phyloP scores from a whole-genome alignment of 2,113 vertebrate species.

The Xiphophorus hellerii region DNA sequence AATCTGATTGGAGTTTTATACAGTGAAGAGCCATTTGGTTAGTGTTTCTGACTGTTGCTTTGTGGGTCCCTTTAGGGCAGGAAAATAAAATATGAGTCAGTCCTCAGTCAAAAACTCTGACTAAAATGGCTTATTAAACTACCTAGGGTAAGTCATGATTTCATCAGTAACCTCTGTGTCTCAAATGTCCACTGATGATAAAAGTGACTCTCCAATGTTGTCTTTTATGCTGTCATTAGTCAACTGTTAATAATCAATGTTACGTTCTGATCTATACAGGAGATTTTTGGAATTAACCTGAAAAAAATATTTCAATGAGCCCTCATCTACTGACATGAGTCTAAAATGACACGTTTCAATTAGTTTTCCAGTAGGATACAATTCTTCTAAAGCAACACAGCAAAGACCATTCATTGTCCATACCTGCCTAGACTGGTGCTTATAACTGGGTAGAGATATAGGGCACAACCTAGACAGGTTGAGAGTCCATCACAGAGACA shows the following conservation, averaged over 20 bases:
- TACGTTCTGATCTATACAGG: too few species aligned
- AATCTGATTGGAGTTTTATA: constrained; percentile 57
- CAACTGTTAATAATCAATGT: too few species aligned
- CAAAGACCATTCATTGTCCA: too few species aligned
- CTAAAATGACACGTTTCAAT: too few species aligned
- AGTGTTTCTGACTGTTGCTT: constrained; percentile 65
- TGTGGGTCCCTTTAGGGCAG: constrained; percentile 50
- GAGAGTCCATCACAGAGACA: neutral
- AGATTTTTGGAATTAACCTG: too few species aligned
- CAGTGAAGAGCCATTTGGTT: constrained; percentile 44
- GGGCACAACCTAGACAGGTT: neutral
- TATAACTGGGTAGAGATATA: neutral
- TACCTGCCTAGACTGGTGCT: neutral
- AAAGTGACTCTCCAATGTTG: neutral
- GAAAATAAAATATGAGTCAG: constrained; percentile 67
- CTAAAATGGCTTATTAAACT: constrained; percentile 40
- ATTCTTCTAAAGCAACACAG: too few species aligned
- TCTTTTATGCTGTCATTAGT: neutral
- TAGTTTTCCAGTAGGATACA: too few species aligned
- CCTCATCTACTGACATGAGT: too few species aligned
- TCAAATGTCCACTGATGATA: constrained; percentile 22
- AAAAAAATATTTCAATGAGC: too few species aligned
- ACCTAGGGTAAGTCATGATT: constrained; percentile 65
- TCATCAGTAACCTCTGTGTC: constrained; percentile 53
- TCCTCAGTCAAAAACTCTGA: constrained; percentile 26